A percentile compares a stretch with the other conserved stretches of the same genome.
Evolutionary conservation across 1,140 invertebrate genomes (phyloP).

Genomic region (Lutraria rhynchaena): DNA sequence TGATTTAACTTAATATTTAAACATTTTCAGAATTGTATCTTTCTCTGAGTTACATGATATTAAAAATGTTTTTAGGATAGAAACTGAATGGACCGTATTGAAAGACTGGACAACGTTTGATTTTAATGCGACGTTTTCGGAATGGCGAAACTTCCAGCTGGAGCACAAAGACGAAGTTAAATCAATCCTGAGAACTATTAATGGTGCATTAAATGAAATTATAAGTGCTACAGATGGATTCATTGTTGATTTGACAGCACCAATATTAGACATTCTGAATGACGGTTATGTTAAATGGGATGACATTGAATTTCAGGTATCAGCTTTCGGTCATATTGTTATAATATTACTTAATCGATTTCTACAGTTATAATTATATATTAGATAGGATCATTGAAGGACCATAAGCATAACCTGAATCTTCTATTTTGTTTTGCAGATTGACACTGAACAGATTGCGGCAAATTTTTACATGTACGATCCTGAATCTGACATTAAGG

Average conservation of each 20-base stretch:
- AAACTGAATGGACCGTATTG: conserved; percentile 14
- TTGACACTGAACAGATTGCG: background rate
- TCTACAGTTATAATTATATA: no score
- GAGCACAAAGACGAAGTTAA: conserved; percentile 45
- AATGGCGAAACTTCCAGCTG: conserved; percentile 48
- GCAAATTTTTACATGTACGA: conserved; percentile 53
- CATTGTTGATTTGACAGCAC: conserved; percentile 57
- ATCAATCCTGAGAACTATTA: conserved; percentile 25
- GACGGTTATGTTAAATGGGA: conserved; percentile 13
- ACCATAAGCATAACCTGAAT: no score
- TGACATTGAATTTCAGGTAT: conserved; percentile 56
- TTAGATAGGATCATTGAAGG: no score
- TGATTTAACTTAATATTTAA: no score
- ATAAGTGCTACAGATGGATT: conserved; percentile 33
- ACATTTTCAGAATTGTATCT: no score
- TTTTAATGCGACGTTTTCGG: background rate
- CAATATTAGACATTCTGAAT: conserved; percentile 22
- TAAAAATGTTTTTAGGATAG: background rate
- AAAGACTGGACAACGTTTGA: conserved; percentile 51
- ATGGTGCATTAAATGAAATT: conserved; percentile 53
- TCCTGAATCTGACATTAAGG: conserved; percentile 42
- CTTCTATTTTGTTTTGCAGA: no score
- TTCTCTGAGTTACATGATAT: no score
- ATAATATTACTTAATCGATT: no score
- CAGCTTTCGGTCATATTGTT: no score